Conservation (phyloP, 2,113 vertebrate genomes). For the Heteronetta atricapilla region DNA sequence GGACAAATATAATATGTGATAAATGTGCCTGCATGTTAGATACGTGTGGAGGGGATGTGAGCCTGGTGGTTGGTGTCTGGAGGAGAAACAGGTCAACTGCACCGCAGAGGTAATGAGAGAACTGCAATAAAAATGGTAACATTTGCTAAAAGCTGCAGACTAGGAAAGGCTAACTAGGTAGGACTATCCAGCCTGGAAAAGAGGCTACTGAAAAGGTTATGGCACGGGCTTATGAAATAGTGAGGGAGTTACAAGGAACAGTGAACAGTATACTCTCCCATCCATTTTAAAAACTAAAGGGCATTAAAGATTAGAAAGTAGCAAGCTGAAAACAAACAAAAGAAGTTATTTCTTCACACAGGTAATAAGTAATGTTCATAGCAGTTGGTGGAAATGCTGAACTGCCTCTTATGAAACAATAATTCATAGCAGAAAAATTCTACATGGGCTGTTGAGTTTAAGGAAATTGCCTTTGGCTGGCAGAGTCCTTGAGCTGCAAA, state of each 20-base stretch:
- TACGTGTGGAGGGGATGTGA: accelerated
- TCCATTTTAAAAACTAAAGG: background rate
- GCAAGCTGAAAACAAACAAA: constrained; percentile 29
- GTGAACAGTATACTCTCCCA: background rate
- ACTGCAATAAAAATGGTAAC: background rate
- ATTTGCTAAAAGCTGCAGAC: background rate
- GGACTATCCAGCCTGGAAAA: background rate
- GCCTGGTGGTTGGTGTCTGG: background rate
- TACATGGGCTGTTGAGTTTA: background rate
- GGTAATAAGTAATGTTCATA: background rate
- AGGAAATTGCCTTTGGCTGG: background rate
- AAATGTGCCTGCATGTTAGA: background rate
- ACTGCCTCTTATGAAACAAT: background rate
- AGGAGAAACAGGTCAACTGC: background rate
- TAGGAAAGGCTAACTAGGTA: background rate
- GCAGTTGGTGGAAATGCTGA: background rate
- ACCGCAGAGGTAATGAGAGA: background rate
- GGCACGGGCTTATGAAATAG: background rate
- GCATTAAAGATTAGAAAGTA: background rate
- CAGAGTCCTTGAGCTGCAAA: background rate
- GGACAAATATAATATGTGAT: background rate
- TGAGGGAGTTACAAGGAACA: background rate
- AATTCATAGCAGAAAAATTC: background rate
- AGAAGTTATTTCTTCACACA: background rate
- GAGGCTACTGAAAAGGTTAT: background rate